These are phyloP conservation scores for Pteruthius melanotis DNA, from an alignment of 2,113 vertebrate species.

Conservation along the genomic window DNA sequence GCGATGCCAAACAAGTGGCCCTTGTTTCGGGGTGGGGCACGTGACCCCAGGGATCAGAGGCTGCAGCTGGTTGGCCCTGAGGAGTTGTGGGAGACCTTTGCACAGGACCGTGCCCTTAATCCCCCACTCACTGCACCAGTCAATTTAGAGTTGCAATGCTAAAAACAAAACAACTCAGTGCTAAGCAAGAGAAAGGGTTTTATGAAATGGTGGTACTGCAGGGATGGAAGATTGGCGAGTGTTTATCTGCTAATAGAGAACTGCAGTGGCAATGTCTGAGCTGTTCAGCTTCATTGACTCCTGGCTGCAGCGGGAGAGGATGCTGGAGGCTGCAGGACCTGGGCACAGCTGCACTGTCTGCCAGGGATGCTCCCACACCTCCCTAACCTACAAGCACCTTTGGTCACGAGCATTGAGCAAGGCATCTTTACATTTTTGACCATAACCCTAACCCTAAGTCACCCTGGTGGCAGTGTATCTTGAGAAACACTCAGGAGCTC, in stretches of 20 bases:
- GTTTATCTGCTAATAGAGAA: background rate
- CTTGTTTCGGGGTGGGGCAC: background rate
- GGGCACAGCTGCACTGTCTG: fast-evolving
- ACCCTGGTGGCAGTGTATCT: background rate
- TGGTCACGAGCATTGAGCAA: background rate
- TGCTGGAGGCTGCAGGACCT: background rate
- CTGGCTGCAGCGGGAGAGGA: background rate
- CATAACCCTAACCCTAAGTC: background rate
- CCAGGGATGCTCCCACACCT: background rate
- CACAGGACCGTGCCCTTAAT: background rate
- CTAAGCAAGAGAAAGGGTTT: background rate
- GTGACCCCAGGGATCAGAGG: background rate
- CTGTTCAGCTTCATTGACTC: background rate
- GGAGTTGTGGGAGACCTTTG: background rate
- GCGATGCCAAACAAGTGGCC: background rate
- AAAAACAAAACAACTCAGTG: background rate
- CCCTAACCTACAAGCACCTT: background rate
- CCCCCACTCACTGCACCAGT: background rate
- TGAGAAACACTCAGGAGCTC: background rate
- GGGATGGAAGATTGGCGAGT: background rate
- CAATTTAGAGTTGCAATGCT: background rate
- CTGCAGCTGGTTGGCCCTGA: background rate
- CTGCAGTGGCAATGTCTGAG: background rate
- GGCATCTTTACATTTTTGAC: background rate
- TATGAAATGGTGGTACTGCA: background rate